phyloP scores from a whole-genome alignment of 2,113 vertebrate species.

The Scopus umbretta region DNA sequence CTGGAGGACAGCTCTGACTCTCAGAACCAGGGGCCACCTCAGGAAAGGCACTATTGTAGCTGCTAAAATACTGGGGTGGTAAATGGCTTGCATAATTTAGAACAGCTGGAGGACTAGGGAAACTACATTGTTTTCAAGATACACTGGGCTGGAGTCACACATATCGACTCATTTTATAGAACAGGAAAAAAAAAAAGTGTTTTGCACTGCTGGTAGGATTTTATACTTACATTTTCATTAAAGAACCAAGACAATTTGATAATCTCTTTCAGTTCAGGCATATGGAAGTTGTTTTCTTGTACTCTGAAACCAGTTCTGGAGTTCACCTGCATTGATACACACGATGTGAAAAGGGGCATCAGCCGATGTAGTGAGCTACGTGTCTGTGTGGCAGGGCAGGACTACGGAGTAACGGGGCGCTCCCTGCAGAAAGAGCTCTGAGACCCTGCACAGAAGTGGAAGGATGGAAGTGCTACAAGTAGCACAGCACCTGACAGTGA shows the following conservation, averaged over 20 bases:
- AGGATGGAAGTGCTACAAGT: not conserved
- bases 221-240: not conserved
- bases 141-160: not conserved
- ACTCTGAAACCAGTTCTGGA: conserved; percentile 18
- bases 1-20: not conserved
- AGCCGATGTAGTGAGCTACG: not conserved
- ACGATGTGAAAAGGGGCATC: not conserved
- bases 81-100: not conserved
- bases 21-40: not conserved
- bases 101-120: not conserved
- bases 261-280: not conserved
- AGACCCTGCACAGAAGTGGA: not conserved
- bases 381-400: not conserved
- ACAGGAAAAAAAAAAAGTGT: not conserved
- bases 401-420: not conserved
- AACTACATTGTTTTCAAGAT: not conserved
- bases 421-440: not conserved
- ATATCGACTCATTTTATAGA: not conserved
- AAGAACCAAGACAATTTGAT: rapidly evolving
- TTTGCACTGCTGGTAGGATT: not conserved
- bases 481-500: not conserved
- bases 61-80: not conserved
- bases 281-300: not conserved
- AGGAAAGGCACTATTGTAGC: not conserved
- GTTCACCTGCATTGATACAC: conserved; percentile 34